phyloP scores from a whole-genome alignment of 2,888 invertebrate species.

The Plemyria rubiginata region DNA sequence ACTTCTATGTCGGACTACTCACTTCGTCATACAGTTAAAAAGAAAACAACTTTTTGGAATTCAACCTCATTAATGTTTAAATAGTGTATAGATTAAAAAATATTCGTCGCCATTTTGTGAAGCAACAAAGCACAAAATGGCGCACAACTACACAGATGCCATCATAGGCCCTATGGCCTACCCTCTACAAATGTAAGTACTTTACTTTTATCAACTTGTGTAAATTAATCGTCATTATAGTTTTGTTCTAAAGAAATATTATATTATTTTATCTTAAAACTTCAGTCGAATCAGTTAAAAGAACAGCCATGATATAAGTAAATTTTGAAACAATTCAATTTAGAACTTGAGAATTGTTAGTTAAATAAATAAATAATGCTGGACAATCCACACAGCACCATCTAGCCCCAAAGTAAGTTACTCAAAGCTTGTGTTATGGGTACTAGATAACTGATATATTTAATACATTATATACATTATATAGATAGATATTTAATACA shows the following conservation, averaged over 20 bases:
- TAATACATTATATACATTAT: too few species aligned
- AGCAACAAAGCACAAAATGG: slow-evolving; percentile 68
- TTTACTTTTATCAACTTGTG: neutral
- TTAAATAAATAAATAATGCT: too few species aligned
- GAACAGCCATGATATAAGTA: too few species aligned
- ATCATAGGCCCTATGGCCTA: slow-evolving; percentile 76
- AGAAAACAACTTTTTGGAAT: slow-evolving; percentile 6
- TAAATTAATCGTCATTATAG: neutral
- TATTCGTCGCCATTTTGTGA: slow-evolving; percentile 60
- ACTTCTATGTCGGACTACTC: slow-evolving; percentile 82
- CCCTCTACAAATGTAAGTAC: slow-evolving; percentile 77
- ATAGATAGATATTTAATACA: too few species aligned
- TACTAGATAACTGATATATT: too few species aligned
- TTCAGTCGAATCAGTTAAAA: neutral
- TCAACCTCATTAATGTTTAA: slow-evolving; percentile 54
- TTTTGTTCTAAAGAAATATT: too few species aligned
- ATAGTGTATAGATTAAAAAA: slow-evolving; percentile 43
- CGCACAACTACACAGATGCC: slow-evolving; percentile 67
- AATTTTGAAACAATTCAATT: too few species aligned
- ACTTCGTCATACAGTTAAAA: slow-evolving; percentile 70
- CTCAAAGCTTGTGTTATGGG: too few species aligned
- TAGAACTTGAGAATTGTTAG: too few species aligned
- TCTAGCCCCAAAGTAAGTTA: too few species aligned
- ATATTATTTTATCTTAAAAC: too few species aligned
- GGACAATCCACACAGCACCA: too few species aligned